These are phyloP conservation scores for Agapornis canus DNA, from an alignment of 2,797 vertebrate species.

Conservation along the genomic window DNA sequence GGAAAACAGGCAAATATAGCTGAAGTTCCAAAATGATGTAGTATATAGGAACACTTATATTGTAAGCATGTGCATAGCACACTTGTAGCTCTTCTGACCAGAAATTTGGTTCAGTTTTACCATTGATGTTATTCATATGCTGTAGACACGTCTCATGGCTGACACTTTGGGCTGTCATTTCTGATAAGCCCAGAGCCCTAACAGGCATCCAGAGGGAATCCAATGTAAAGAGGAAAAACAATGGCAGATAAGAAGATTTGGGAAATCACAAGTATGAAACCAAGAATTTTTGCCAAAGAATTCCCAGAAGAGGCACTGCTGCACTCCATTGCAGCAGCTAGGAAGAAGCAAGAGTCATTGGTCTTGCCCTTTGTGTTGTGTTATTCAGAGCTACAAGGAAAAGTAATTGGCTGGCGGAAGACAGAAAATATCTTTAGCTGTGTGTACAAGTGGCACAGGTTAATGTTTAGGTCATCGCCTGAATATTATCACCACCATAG, in stretches of 20 bases:
- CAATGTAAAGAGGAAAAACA: neutral
- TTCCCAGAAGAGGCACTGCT: neutral
- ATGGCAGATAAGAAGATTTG: neutral
- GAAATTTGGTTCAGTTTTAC: neutral
- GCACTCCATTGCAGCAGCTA: rapidly evolving
- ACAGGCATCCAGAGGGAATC: neutral
- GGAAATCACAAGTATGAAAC: neutral
- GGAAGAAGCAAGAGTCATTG: rapidly evolving
- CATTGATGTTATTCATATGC: neutral
- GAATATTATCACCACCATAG: neutral
- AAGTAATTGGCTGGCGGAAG: neutral
- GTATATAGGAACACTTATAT: neutral
- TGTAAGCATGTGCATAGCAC: neutral
- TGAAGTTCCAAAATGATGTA: neutral
- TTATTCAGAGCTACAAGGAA: neutral
- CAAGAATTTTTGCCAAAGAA: neutral
- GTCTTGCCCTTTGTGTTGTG: neutral
- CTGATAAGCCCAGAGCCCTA: neutral
- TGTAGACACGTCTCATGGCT: neutral
- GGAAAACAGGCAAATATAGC: neutral
- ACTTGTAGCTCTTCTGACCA: neutral
- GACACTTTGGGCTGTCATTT: neutral
- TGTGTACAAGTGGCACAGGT: neutral
- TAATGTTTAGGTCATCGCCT: neutral
- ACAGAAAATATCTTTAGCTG: neutral